Percentiles rank a stretch among this genome's conserved stretches.
These are phyloP conservation scores for Sinohyriopsis cumingii DNA, from an alignment of 2,888 invertebrate genomes.

Conservation along the genomic window DNA sequence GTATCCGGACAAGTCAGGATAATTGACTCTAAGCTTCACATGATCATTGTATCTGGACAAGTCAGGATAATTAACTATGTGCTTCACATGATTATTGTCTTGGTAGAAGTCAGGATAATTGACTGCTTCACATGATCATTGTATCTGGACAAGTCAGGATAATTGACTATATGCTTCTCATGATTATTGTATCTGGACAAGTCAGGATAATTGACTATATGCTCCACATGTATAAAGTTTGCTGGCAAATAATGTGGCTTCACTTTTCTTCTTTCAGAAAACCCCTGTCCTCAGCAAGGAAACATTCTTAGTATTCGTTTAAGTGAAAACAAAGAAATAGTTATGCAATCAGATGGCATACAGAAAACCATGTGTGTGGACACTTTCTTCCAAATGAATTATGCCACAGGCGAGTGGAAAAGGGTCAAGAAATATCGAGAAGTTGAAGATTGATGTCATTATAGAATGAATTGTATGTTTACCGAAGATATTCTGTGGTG, in stretches of 20 bases:
- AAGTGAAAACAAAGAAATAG: slow-evolving; percentile 91
- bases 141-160: no score
- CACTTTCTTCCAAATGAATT: slow-evolving; percentile 99
- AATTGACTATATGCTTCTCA: no score
- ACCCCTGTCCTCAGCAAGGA: slow-evolving; percentile 97
- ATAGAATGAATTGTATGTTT: slow-evolving; percentile 7
- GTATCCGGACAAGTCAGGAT: no score
- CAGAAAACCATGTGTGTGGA: slow-evolving; percentile 87
- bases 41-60: no score
- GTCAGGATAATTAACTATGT: no score
- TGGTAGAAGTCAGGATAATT: no score
- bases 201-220: no score
- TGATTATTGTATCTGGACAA: no score
- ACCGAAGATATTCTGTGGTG: slow-evolving; percentile 7
- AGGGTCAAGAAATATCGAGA: slow-evolving; percentile 86
- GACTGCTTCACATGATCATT: no score
- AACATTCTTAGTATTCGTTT: slow-evolving; percentile 96
- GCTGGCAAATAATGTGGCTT: neutral
- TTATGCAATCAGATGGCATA: slow-evolving; percentile 86
- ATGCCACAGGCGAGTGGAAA: slow-evolving; percentile 98
- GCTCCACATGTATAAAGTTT: neutral
- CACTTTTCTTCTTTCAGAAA: slow-evolving; percentile 78
- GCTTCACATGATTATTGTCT: no score
- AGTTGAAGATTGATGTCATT: slow-evolving; percentile 34
- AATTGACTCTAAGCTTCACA: no score